Evolutionary conservation across 2,888 invertebrate genomes (phyloP).

Genomic region (Tineola bisselliella): DNA sequence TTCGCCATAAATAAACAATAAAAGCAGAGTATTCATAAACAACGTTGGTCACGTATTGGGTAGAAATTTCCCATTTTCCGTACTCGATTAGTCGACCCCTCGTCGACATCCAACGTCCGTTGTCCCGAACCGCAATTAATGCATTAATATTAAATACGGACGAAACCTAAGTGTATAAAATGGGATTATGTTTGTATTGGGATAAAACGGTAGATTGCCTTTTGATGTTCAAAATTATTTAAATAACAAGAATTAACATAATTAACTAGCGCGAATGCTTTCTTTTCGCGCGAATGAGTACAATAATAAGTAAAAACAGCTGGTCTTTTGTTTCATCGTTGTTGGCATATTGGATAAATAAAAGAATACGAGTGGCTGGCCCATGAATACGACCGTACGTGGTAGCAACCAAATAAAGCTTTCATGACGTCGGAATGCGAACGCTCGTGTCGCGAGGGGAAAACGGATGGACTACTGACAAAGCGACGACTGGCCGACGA

Average conservation of each 20-base stretch:
- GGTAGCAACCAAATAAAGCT: conserved; percentile 32
- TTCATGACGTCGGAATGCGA: conserved; percentile 27
- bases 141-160: conserved; percentile 4
- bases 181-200: background rate
- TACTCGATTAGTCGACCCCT: conserved; percentile 9
- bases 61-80: conserved; percentile 7
- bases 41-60: background rate
- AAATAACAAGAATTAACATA: background rate
- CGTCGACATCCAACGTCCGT: background rate
- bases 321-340: background rate
- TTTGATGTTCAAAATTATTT: background rate
- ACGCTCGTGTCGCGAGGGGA: conserved; percentile 3
- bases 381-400: conserved; percentile 15
- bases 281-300: background rate
- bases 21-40: background rate
- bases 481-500: conserved; percentile 21
- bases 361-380: background rate
- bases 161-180: background rate
- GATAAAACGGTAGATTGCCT: background rate
- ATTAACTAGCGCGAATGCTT: background rate
- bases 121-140: conserved; percentile 8
- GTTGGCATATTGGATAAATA: conserved; percentile 6
- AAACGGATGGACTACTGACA: conserved; percentile 12
- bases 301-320: background rate
- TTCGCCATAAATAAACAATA: background rate